Conservation (phyloP, 2,888 invertebrate genomes). For the Galerucella calmariensis region DNA sequence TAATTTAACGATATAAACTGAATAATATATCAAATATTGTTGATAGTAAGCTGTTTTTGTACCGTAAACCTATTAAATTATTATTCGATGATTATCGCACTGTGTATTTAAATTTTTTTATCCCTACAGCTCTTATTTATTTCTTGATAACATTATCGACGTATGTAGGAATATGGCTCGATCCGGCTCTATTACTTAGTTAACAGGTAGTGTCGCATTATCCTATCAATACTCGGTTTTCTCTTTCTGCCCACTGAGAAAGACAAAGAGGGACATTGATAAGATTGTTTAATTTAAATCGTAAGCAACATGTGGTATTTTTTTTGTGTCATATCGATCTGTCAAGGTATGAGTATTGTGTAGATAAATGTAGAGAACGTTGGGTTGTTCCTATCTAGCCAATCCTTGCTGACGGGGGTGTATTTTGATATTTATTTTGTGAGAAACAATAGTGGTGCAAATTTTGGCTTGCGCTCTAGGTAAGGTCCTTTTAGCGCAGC, state of each 20-base stretch:
- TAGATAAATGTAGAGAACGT: slow-evolving; percentile 37
- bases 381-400: slow-evolving; percentile 36
- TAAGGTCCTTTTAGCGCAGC: slow-evolving; percentile 58
- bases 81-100: too few relatives aligned
- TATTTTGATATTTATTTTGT: slow-evolving; percentile 37
- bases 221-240: slow-evolving; percentile 29
- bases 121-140: too few relatives aligned
- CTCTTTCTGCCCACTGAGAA: slow-evolving; percentile 23
- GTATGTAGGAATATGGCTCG: neutral
- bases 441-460: slow-evolving; percentile 40
- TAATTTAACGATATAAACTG: too few relatives aligned
- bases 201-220: slow-evolving; percentile 45
- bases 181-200: slow-evolving; percentile 10
- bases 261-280: slow-evolving; percentile 33
- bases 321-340: slow-evolving; percentile 54
- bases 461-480: slow-evolving; percentile 58
- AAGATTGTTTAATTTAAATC: slow-evolving; percentile 46
- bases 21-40: too few relatives aligned
- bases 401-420: slow-evolving; percentile 36
- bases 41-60: too few relatives aligned
- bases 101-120: too few relatives aligned
- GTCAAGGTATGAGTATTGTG: slow-evolving; percentile 44
- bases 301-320: slow-evolving; percentile 58
- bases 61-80: too few relatives aligned
- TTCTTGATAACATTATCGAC: neutral